Conservation (phyloP, 2,797 vertebrate species). For the Gymnoscopelus braueri region DNA sequence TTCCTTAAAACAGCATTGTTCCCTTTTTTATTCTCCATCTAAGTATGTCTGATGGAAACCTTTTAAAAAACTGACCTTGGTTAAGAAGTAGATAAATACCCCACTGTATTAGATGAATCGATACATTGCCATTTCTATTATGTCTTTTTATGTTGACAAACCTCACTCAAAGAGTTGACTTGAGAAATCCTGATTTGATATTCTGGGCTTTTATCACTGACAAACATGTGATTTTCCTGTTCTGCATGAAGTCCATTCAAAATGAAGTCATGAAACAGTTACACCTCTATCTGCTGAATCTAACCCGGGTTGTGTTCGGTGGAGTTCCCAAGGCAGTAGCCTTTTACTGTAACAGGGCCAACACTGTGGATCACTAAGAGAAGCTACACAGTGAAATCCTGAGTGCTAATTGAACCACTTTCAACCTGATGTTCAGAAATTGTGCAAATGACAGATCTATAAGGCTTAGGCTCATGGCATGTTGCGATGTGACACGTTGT, state of each 20-base stretch:
- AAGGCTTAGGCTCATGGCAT: no score
- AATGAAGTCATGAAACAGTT: conserved; percentile 5
- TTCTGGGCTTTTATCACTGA: not conserved
- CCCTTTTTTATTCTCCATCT: conserved; percentile 46
- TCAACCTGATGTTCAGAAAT: no score
- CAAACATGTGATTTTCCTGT: not conserved
- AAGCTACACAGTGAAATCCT: no score
- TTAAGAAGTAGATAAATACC: conserved; percentile 35
- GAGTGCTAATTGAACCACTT: no score
- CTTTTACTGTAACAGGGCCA: conserved; percentile 23
- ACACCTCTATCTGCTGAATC: conserved; percentile 1
- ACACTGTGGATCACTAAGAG: conserved; percentile 7
- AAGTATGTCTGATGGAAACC: conserved; percentile 44
- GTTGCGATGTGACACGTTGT: no score
- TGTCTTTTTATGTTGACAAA: conserved; percentile 1
- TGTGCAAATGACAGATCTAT: no score
- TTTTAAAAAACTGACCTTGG: conserved; percentile 10
- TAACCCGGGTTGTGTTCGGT: conserved; percentile 26
- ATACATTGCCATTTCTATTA: not conserved
- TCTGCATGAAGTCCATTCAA: conserved; percentile 7
- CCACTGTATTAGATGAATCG: conserved; percentile 13
- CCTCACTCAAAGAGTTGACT: no score
- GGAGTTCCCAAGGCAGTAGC: conserved; percentile 32
- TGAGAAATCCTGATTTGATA: not conserved
- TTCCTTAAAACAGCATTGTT: conserved; percentile 36